Percentiles rank a stretch among this genome's conserved stretches.
phyloP scores from a whole-genome alignment of 2,797 vertebrate species.

The Podargus strigoides region DNA sequence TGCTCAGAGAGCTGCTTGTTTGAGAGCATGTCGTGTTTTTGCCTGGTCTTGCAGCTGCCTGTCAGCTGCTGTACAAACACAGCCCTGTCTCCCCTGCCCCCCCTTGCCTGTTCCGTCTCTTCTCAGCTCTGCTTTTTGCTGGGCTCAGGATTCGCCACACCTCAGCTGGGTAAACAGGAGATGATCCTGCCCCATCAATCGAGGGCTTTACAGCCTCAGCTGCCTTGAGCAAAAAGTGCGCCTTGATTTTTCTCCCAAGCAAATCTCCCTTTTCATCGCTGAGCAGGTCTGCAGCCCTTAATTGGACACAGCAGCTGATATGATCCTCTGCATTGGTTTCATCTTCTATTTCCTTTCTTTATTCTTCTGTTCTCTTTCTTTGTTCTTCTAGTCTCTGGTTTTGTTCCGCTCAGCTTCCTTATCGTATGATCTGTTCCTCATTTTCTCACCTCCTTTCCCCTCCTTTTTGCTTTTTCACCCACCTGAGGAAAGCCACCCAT shows the following conservation, averaged over 20 bases:
- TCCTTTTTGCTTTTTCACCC: neutral
- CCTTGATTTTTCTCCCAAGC: neutral
- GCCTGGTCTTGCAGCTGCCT: conserved; percentile 61
- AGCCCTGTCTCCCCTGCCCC: neutral
- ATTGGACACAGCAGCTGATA: neutral
- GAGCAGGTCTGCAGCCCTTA: neutral
- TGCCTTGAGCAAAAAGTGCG: accelerated
- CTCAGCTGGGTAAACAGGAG: conserved; percentile 51
- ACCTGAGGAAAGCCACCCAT: neutral
- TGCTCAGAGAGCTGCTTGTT: conserved; percentile 24
- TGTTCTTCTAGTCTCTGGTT: neutral
- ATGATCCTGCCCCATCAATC: neutral
- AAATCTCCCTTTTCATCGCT: neutral
- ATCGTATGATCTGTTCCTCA: neutral
- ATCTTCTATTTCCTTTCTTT: neutral
- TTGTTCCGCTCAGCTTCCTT: neutral
- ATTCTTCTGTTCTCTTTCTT: neutral
- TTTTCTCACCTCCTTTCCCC: neutral
- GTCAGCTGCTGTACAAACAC: conserved; percentile 28
- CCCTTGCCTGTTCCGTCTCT: neutral
- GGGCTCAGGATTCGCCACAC: conserved; percentile 11
- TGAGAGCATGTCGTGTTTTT: neutral
- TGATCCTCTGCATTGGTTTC: neutral
- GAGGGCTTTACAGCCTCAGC: neutral
- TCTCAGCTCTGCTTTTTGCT: neutral